Evolutionary conservation across 1,140 invertebrate species (phyloP).

Genomic region (Theocolax elegans): DNA sequence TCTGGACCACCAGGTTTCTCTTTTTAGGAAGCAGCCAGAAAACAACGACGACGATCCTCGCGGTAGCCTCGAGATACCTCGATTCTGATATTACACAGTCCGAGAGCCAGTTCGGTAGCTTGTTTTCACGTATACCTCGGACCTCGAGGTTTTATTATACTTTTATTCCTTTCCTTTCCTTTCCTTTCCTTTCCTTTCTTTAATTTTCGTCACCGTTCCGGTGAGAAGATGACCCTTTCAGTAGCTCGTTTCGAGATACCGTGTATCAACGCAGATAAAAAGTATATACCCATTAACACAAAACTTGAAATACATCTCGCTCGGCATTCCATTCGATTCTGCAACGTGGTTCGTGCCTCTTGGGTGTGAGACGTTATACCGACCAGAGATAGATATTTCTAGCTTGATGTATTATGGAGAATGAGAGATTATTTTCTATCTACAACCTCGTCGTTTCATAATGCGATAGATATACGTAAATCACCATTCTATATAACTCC

Average conservation of each 20-base stretch:
- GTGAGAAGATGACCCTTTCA: conserved; percentile 21
- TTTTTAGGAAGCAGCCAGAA: conserved; percentile 39
- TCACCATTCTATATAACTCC: no score
- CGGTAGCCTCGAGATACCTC: conserved; percentile 17
- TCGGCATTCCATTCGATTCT: conserved; percentile 10
- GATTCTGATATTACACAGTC: conserved; percentile 27
- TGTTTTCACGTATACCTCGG: conserved; percentile 39
- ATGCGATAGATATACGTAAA: no score
- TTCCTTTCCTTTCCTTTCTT: background rate
- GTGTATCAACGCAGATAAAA: background rate
- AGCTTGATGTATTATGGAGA: background rate
- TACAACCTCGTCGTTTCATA: no score
- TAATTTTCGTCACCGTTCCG: background rate
- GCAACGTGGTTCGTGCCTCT: conserved; percentile 12
- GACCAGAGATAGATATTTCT: background rate
- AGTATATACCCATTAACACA: conserved; percentile 31
- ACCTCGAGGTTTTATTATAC: no score
- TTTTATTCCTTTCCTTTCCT: no score
- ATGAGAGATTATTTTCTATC: background rate
- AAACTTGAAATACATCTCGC: conserved; percentile 30
- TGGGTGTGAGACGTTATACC: background rate
- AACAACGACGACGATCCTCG: background rate
- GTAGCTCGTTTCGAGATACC: conserved; percentile 31
- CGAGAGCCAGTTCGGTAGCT: conserved; percentile 43
- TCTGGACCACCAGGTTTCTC: conserved; percentile 32